Conservation (phyloP, 2,888 invertebrate species). For the Ryuthela nishihirai region DNA sequence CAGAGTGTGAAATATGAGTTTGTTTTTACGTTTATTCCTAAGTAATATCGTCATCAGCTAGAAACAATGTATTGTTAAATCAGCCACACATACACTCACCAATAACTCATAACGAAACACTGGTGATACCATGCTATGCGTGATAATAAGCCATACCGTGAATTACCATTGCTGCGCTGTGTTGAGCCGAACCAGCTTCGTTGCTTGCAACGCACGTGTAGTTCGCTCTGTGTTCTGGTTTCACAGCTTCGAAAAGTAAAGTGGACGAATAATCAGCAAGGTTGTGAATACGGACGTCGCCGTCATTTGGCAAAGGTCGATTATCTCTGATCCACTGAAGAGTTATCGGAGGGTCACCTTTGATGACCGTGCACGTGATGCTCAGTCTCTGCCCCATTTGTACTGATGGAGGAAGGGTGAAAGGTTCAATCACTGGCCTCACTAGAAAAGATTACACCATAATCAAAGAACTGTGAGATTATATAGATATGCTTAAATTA, state of each 20-base stretch:
- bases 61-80: too few species aligned
- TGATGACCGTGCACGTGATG: constrained; percentile 51
- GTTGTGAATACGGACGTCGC: constrained; percentile 43
- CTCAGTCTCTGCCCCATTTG: constrained; percentile 52
- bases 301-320: constrained; percentile 12
- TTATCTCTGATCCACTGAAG: constrained; percentile 51
- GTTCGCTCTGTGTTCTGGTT: constrained; percentile 47
- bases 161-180: constrained; percentile 46
- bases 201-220: constrained; percentile 49
- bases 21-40: too few species aligned
- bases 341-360: constrained; percentile 48
- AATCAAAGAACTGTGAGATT: too few species aligned
- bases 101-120: too few species aligned
- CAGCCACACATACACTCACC: too few species aligned
- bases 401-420: constrained; percentile 49
- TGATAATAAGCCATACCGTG: constrained; percentile 39
- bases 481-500: too few species aligned
- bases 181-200: constrained; percentile 45
- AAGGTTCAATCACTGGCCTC: constrained; percentile 68
- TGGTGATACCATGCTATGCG: too few species aligned
- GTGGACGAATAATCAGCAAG: constrained; percentile 47
- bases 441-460: constrained; percentile 56
- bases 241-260: constrained; percentile 48
- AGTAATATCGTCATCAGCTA: too few species aligned
- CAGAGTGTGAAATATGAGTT: too few species aligned